A percentile compares a stretch with the other conserved stretches of the same genome.
phyloP scores from a whole-genome alignment of 1,140 invertebrate species.

The Lithobius niger region DNA sequence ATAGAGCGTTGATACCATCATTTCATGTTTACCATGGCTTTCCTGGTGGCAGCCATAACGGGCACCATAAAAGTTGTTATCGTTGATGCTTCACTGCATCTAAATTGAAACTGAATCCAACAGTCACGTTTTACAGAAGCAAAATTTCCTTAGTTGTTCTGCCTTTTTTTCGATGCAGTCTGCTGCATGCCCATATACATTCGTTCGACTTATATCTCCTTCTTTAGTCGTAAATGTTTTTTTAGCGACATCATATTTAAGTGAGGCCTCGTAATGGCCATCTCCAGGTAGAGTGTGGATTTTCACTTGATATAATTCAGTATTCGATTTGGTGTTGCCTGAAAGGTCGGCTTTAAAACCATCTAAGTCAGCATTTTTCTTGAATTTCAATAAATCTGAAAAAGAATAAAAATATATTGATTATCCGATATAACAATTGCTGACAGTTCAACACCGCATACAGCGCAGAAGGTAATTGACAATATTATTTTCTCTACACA shows the following conservation, averaged over 20 bases:
- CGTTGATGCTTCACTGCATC: too few relatives aligned
- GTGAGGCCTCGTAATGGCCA: slow-evolving; percentile 58
- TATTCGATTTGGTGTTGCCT: slow-evolving; percentile 43
- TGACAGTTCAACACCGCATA: too few relatives aligned
- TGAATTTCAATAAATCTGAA: slow-evolving; percentile 59
- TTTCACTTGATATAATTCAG: slow-evolving; percentile 60
- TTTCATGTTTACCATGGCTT: too few relatives aligned
- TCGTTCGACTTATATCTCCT: slow-evolving; percentile 69
- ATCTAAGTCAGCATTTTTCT: slow-evolving; percentile 57
- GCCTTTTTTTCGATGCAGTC: slow-evolving; percentile 55
- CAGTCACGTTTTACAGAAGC: slow-evolving; percentile 52
- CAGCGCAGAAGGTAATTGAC: too few relatives aligned
- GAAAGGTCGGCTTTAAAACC: slow-evolving; percentile 63
- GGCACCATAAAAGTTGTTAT: too few relatives aligned
- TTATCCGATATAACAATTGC: too few relatives aligned
- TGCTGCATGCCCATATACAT: slow-evolving; percentile 64
- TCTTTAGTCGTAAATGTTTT: slow-evolving; percentile 49
- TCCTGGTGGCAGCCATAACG: too few relatives aligned
- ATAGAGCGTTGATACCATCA: too few relatives aligned
- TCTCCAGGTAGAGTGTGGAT: slow-evolving; percentile 54
- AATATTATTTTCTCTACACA: too few relatives aligned
- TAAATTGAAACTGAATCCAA: too few relatives aligned
- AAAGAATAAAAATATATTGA: too few relatives aligned
- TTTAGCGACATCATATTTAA: slow-evolving; percentile 46
- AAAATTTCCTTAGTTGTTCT: slow-evolving; percentile 56